Evolutionary conservation across 2,888 invertebrate genomes (phyloP).

Genomic region (Chalcis sispes): DNA sequence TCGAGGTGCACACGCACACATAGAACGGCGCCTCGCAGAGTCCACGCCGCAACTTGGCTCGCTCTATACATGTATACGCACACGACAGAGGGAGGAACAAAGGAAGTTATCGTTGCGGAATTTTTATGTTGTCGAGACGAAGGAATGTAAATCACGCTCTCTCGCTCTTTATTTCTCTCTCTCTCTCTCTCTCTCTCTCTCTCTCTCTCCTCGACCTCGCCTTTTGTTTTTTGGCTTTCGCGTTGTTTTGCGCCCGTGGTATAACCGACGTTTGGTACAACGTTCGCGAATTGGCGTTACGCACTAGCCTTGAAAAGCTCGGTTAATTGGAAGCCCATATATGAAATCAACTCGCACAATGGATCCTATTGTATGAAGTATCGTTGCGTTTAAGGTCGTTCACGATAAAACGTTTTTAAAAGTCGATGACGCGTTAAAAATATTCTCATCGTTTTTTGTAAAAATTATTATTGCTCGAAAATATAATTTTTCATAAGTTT

Average conservation of each 20-base stretch:
- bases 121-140: slow-evolving; percentile 73
- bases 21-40: slow-evolving; percentile 79
- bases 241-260: neutral
- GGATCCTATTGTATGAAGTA: neutral
- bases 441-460: neutral
- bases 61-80: slow-evolving; percentile 20
- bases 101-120: slow-evolving; percentile 74
- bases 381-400: neutral
- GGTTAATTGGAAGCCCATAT: slow-evolving; percentile 28
- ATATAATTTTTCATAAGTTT: too few relatives aligned
- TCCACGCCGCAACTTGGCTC: slow-evolving; percentile 67
- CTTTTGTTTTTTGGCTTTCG: slow-evolving; percentile 7
- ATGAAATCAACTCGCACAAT: slow-evolving; percentile 19
- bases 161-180: slow-evolving; percentile 19
- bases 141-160: slow-evolving; percentile 73
- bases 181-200: slow-evolving; percentile 63
- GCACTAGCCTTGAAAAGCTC: slow-evolving; percentile 23
- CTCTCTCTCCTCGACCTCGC: slow-evolving; percentile 15
- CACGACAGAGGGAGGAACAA: slow-evolving; percentile 75
- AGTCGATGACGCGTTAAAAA: neutral
- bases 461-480: too few relatives aligned
- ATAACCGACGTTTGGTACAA: neutral
- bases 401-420: neutral
- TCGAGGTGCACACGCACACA: slow-evolving; percentile 56
- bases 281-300: neutral